A percentile compares a stretch with the other conserved stretches of the same genome.
phyloP scores from a whole-genome alignment of 2,888 invertebrate species.

The Nomada ruficornis region DNA sequence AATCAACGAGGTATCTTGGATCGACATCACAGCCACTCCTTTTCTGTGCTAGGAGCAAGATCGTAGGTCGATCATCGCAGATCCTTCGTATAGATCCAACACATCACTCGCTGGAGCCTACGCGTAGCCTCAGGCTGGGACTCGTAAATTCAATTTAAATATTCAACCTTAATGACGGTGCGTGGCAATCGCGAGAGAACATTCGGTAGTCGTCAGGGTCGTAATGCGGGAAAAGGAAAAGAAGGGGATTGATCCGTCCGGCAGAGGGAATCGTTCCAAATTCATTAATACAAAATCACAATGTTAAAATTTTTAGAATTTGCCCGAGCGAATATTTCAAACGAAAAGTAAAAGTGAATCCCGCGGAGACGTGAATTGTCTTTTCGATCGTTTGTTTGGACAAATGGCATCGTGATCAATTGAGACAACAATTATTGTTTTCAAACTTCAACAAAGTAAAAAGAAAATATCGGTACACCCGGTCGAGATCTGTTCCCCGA shows the following conservation, averaged over 20 bases:
- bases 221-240: conserved; percentile 3
- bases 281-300: conserved; percentile 23
- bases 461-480: too few relatives aligned
- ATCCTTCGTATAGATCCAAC: conserved; percentile 33
- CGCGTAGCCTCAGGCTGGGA: conserved; percentile 74
- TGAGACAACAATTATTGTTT: too few relatives aligned
- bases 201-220: conserved; percentile 65
- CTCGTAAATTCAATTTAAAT: conserved; percentile 83
- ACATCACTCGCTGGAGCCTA: conserved; percentile 46
- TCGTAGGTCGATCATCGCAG: conserved; percentile 17
- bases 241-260: background rate
- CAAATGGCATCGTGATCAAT: too few relatives aligned
- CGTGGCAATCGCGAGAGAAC: conserved; percentile 58
- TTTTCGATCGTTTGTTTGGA: too few relatives aligned
- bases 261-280: conserved; percentile 1
- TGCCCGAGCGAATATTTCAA: too few relatives aligned
- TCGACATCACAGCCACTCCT: background rate
- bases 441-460: too few relatives aligned
- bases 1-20: background rate
- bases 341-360: too few relatives aligned
- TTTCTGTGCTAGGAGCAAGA: background rate
- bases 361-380: too few relatives aligned
- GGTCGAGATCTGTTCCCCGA: background rate
- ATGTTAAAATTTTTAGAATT: conserved; percentile 17
- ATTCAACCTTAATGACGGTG: conserved; percentile 82